A percentile compares a stretch with the other conserved stretches of the same genome.
These are phyloP conservation scores for Cladopsammia gracilis DNA, from an alignment of 64 coral and sea anemone genomes.

Conservation along the genomic window DNA sequence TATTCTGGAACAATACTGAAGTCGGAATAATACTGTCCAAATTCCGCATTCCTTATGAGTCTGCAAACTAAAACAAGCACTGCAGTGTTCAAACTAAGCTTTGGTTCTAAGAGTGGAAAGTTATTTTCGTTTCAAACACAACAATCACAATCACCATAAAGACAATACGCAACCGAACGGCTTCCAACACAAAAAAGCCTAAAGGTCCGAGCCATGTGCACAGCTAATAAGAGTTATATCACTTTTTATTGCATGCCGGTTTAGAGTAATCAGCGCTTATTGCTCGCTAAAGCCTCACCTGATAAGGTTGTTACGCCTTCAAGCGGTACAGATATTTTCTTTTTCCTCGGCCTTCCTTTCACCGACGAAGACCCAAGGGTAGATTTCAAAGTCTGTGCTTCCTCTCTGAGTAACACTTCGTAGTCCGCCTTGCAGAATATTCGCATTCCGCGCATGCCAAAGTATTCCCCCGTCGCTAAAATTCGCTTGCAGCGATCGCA, in stretches of 20 bases:
- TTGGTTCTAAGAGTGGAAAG: no score
- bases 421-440: constrained; percentile 97
- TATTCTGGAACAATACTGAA: neutral
- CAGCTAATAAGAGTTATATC: constrained; percentile 7
- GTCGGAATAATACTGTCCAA: no score
- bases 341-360: constrained; percentile 87
- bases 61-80: no score
- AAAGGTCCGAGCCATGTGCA: neutral
- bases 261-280: constrained; percentile 15
- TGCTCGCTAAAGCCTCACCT: constrained; percentile 57
- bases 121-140: neutral
- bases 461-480: constrained; percentile 97
- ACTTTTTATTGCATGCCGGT: neutral
- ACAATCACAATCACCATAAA: neutral
- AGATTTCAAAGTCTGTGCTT: constrained; percentile 66
- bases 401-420: constrained; percentile 82
- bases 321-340: constrained; percentile 65
- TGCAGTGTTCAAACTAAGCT: no score
- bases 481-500: constrained; percentile 99
- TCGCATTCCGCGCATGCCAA: constrained; percentile 92
- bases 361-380: constrained; percentile 6
- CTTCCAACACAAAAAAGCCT: neutral
- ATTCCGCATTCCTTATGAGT: no score
- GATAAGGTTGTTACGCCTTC: constrained; percentile 73
- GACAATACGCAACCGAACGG: neutral